These are phyloP conservation scores for Yponomeuta cagnagella DNA, from an alignment of 2,888 invertebrate species.

Conservation along the genomic window DNA sequence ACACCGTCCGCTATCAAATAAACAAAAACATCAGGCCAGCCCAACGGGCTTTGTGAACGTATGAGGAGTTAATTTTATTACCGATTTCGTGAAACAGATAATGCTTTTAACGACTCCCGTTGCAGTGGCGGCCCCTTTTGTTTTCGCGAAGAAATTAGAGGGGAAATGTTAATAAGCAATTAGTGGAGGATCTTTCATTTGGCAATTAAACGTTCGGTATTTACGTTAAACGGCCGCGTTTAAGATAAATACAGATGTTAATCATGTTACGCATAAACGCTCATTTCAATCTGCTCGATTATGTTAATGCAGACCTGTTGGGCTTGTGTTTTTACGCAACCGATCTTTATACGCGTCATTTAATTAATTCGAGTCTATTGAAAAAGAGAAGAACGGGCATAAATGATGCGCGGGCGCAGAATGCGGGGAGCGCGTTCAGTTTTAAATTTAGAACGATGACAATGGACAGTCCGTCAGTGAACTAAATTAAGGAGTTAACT, in stretches of 20 bases:
- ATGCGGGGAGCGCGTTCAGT: constrained; percentile 47
- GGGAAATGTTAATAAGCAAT: constrained; percentile 3
- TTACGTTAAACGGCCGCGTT: not conserved
- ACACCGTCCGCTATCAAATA: constrained; percentile 65
- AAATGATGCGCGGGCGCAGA: constrained; percentile 43
- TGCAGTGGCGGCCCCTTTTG: constrained; percentile 13
- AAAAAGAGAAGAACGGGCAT: constrained; percentile 22
- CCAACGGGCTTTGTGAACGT: constrained; percentile 12
- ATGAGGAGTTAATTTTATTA: constrained; percentile 38
- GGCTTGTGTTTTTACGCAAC: not conserved
- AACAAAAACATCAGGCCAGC: constrained; percentile 56
- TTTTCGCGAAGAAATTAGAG: constrained; percentile 7
- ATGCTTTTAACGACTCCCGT: constrained; percentile 22
- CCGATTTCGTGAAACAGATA: constrained; percentile 41
- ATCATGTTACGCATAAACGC: not conserved
- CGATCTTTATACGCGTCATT: constrained; percentile 36
- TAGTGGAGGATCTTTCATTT: not conserved
- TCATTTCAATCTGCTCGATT: not conserved
- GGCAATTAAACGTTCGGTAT: not conserved
- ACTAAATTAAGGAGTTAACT: constrained; percentile 50
- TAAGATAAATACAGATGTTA: not conserved
- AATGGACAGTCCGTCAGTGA: constrained; percentile 57
- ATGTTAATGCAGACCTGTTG: not conserved
- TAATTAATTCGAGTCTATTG: constrained; percentile 45
- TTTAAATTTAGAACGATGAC: constrained; percentile 65